These are phyloP conservation scores for Bungarus multicinctus DNA, from an alignment of 2,113 vertebrate species.

Conservation along the genomic window DNA sequence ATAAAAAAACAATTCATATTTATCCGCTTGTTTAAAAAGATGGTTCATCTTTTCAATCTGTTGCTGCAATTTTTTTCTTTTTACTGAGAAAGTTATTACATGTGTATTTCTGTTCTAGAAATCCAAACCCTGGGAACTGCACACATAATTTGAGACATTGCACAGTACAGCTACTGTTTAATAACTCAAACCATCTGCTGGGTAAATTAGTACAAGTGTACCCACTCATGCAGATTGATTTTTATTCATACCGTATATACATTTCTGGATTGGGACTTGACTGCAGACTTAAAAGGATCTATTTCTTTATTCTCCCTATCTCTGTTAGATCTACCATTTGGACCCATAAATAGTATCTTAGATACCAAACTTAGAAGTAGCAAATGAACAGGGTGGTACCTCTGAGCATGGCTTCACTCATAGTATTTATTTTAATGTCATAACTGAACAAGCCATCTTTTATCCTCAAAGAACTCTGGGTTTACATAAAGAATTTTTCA, in stretches of 20 bases:
- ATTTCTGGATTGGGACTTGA: background rate
- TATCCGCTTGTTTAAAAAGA: background rate
- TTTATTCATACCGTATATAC: background rate
- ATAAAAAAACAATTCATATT: background rate
- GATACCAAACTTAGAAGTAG: background rate
- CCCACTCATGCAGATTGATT: background rate
- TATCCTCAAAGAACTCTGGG: background rate
- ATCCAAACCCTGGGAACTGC: background rate
- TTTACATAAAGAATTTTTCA: background rate
- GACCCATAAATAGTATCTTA: background rate
- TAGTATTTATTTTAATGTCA: background rate
- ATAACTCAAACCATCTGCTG: background rate
- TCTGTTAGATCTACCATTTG: background rate
- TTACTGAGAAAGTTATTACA: background rate
- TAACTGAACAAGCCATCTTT: background rate
- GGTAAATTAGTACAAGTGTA: background rate
- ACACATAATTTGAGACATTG: background rate
- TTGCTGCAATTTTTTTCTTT: background rate
- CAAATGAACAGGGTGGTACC: background rate
- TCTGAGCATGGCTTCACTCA: background rate
- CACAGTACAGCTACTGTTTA: background rate
- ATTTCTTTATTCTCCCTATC: background rate
- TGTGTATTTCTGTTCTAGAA: background rate
- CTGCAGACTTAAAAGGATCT: background rate
- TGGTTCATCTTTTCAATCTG: background rate